Conservation (phyloP, 2,797 vertebrate genomes). For the Xerus rutilus region DNA sequence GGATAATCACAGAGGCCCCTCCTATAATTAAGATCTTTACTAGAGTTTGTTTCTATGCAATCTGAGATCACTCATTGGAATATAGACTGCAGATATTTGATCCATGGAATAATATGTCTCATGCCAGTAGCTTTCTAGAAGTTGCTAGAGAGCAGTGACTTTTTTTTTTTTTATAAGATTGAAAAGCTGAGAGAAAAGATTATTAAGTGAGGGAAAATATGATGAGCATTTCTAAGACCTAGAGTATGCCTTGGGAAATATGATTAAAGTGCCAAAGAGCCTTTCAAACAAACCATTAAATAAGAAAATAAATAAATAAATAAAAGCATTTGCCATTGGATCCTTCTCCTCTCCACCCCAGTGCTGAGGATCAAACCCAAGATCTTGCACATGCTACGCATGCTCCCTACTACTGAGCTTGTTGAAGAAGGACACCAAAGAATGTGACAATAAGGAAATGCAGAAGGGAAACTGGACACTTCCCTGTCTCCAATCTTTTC, state of each 20-base stretch:
- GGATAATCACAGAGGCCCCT: neutral
- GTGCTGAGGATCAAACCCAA: neutral
- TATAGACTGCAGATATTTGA: neutral
- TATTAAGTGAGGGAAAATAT: constrained; percentile 44
- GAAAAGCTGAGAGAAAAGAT: neutral
- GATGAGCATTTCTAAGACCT: neutral
- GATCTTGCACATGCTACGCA: neutral
- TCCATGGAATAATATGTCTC: neutral
- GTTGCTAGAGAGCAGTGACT: neutral
- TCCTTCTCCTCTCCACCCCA: neutral
- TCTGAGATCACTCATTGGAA: neutral
- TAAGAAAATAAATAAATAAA: neutral
- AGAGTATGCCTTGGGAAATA: neutral
- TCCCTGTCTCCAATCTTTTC: too few relatives aligned
- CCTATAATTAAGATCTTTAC: neutral
- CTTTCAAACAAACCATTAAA: constrained; percentile 1
- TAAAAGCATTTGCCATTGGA: neutral
- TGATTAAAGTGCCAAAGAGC: neutral
- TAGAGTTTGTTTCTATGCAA: neutral
- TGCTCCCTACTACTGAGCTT: neutral
- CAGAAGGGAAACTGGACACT: too few relatives aligned
- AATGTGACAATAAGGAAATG: too few relatives aligned
- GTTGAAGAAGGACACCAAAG: too few relatives aligned
- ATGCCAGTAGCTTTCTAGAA: neutral
- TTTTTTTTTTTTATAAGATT: neutral